These are phyloP conservation scores for Lucilia sericata DNA, from an alignment of 1,140 invertebrate species.

Conservation along the genomic window DNA sequence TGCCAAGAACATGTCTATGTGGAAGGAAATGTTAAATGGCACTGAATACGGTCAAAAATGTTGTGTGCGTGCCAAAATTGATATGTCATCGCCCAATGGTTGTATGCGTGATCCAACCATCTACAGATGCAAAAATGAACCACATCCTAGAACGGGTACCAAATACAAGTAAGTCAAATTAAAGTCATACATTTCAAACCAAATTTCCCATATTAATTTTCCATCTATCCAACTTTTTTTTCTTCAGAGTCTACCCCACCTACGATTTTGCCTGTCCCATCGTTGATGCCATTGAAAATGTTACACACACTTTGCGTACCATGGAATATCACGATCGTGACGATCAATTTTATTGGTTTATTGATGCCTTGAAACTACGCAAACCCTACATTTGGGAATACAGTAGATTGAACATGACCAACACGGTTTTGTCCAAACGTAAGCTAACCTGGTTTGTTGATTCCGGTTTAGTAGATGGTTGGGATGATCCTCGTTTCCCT, in stretches of 20 bases:
- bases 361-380: conserved; percentile 86
- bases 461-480: conserved; percentile 93
- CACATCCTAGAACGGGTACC: conserved; percentile 90
- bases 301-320: conserved; percentile 96
- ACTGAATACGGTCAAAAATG: conserved; percentile 83
- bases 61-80: conserved; percentile 97
- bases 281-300: conserved; percentile 96
- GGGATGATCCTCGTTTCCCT: conserved; percentile 99
- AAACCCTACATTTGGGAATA: conserved; percentile 97
- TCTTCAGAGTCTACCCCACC: conserved; percentile 94
- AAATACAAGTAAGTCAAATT: conserved; percentile 89
- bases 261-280: conserved; percentile 99
- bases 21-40: conserved; percentile 96
- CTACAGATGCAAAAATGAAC: conserved; percentile 97
- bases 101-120: conserved; percentile 99
- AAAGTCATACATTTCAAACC: background rate
- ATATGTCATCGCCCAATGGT: conserved; percentile 96
- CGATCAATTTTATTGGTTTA: conserved; percentile 97
- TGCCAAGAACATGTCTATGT: conserved; percentile 88
- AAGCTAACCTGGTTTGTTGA: conserved; percentile 98
- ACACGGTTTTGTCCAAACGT: conserved; percentile 96
- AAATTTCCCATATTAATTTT: background rate
- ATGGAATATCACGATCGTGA: conserved; percentile 99
- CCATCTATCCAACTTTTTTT: conserved; percentile 40
- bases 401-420: conserved; percentile 94